Evolutionary conservation across 2,797 vertebrate genomes (phyloP).

Genomic region (Brachyrhaphis roseni): DNA sequence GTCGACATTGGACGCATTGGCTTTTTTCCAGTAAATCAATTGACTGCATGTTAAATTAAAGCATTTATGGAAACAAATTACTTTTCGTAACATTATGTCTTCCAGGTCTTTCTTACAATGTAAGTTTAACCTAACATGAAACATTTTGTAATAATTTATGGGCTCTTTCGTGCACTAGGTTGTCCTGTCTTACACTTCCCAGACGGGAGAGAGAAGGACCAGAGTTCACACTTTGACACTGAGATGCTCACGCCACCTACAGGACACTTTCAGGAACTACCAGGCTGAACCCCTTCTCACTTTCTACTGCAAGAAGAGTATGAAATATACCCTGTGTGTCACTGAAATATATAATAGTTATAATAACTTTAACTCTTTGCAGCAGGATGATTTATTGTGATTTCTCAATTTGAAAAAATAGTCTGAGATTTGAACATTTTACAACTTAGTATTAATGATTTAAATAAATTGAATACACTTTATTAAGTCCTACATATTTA

Average conservation of each 20-base stretch:
- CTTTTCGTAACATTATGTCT: not conserved
- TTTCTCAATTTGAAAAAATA: not conserved
- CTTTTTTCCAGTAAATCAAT: no score
- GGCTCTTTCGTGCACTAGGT: slow-evolving; percentile 58
- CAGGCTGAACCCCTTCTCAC: slow-evolving; percentile 82
- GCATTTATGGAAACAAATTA: not conserved
- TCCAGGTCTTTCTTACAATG: not conserved
- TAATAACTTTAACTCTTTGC: not conserved
- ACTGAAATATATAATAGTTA: not conserved
- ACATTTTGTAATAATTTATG: not conserved
- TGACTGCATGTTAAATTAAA: not conserved
- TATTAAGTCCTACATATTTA: not conserved
- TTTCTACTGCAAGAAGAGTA: slow-evolving; percentile 85
- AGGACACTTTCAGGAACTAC: slow-evolving; percentile 80
- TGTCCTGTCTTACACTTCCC: slow-evolving; percentile 74
- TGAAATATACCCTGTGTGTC: not conserved
- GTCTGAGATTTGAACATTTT: not conserved
- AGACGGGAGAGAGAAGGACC: slow-evolving; percentile 70
- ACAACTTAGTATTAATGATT: not conserved
- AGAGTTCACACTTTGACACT: slow-evolving; percentile 79
- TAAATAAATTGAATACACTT: not conserved
- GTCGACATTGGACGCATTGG: not conserved
- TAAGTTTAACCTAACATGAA: not conserved
- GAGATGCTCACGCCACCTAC: slow-evolving; percentile 74
- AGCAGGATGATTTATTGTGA: not conserved